A percentile compares a stretch with the other conserved stretches of the same genome.
These are phyloP conservation scores for Brachirus orientalis DNA, from an alignment of 2,113 vertebrate genomes.

Conservation along the genomic window DNA sequence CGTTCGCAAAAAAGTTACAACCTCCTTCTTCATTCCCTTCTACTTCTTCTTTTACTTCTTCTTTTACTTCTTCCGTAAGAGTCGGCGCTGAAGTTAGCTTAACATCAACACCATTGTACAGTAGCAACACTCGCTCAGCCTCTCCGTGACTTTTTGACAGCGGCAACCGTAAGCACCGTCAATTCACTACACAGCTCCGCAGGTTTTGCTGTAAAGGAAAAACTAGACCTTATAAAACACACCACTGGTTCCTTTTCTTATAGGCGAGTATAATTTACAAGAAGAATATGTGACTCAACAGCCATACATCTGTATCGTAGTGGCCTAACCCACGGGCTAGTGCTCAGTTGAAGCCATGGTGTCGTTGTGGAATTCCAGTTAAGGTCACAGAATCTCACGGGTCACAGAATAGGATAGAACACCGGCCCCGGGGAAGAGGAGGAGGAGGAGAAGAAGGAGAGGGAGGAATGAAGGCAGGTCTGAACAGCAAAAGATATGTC, in stretches of 20 bases:
- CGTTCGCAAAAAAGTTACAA: conserved; percentile 8
- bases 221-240: neutral
- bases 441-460: neutral
- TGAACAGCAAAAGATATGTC: neutral
- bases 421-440: neutral
- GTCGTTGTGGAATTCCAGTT: neutral
- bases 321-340: neutral
- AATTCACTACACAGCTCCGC: no score
- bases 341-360: neutral
- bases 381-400: neutral
- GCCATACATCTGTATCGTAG: neutral
- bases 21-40: neutral
- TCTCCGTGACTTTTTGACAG: no score
- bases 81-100: neutral
- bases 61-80: neutral
- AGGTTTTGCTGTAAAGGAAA: no score
- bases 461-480: conserved; percentile 40
- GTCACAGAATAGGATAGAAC: neutral
- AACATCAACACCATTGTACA: neutral
- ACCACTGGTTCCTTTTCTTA: neutral
- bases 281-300: conserved; percentile 10
- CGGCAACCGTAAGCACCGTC: no score
- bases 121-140: no score
- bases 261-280: neutral
- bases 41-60: neutral